phyloP scores from a whole-genome alignment of 1,140 invertebrate genomes.

The Diorhabda carinulata region DNA sequence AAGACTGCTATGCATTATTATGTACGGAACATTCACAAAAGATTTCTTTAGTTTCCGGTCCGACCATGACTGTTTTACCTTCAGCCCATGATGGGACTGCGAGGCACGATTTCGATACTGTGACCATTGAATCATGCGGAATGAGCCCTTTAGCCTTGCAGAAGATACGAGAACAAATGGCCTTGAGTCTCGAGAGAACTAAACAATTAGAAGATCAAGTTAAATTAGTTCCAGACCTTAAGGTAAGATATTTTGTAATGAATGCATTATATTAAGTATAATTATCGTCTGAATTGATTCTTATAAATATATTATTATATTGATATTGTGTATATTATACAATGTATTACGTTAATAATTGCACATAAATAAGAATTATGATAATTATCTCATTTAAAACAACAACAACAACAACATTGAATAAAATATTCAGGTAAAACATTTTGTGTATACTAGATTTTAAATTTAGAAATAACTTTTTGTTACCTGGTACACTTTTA shows the following conservation, averaged over 20 bases:
- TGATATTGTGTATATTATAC: no score
- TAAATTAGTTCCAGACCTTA: slow-evolving; percentile 75
- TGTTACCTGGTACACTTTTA: no score
- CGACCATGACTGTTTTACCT: slow-evolving; percentile 37
- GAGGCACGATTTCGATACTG: slow-evolving; percentile 38
- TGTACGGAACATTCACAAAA: slow-evolving; percentile 32
- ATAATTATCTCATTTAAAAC: no score
- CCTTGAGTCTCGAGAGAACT: slow-evolving; percentile 69
- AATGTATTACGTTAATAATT: no score
- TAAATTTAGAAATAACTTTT: no score
- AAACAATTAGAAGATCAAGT: slow-evolving; percentile 80
- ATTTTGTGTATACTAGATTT: no score
- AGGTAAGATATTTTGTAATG: slow-evolving; percentile 52
- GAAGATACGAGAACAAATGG: slow-evolving; percentile 72
- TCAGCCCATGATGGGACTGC: slow-evolving; percentile 26
- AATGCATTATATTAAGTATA: no score
- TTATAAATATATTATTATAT: no score
- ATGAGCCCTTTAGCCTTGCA: slow-evolving; percentile 45
- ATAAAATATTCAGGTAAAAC: no score
- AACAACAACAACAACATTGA: no score
- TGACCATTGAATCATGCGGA: slow-evolving; percentile 40
- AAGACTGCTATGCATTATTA: slow-evolving; percentile 21
- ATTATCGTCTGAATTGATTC: no score
- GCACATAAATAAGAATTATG: no score
- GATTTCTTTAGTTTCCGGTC: slow-evolving; percentile 33